Percentiles rank a stretch among this genome's conserved stretches.
These are phyloP conservation scores for Hetaerina titia DNA, from an alignment of 2,888 invertebrate species.

Conservation along the genomic window DNA sequence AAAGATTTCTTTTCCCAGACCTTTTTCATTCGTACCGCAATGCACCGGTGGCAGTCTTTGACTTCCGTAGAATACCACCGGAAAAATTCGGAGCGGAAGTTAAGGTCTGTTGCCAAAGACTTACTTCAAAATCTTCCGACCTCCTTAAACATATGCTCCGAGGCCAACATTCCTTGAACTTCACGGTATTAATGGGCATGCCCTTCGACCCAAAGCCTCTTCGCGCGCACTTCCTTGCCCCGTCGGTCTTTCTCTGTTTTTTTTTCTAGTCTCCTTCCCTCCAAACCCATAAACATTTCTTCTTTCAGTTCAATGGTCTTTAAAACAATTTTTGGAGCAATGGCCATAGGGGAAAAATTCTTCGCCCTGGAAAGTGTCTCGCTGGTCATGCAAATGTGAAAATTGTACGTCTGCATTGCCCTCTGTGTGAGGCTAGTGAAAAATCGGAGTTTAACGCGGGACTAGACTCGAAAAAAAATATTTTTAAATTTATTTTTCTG, in stretches of 20 bases:
- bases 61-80: background rate
- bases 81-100: slow-evolving; percentile 50
- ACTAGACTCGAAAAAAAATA: background rate
- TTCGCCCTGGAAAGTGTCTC: background rate
- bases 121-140: slow-evolving; percentile 39
- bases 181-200: slow-evolving; percentile 28
- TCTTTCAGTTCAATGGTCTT: slow-evolving; percentile 19
- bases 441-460: background rate
- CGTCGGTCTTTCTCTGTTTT: background rate
- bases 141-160: slow-evolving; percentile 36
- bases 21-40: slow-evolving; percentile 20
- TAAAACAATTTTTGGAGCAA: slow-evolving; percentile 20
- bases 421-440: background rate
- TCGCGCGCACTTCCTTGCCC: background rate
- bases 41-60: background rate
- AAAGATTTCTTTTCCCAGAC: background rate
- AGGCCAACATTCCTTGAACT: slow-evolving; percentile 25
- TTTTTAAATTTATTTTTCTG: background rate
- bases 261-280: background rate
- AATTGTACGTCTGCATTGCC: background rate
- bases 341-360: background rate
- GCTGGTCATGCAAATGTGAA: background rate
- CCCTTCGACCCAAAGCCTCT: background rate
- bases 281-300: background rate
- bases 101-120: slow-evolving; percentile 45